Base-by-base conservation (phyloP, 2,113 vertebrate genomes). In the Falcunculus frontatus region DNA sequence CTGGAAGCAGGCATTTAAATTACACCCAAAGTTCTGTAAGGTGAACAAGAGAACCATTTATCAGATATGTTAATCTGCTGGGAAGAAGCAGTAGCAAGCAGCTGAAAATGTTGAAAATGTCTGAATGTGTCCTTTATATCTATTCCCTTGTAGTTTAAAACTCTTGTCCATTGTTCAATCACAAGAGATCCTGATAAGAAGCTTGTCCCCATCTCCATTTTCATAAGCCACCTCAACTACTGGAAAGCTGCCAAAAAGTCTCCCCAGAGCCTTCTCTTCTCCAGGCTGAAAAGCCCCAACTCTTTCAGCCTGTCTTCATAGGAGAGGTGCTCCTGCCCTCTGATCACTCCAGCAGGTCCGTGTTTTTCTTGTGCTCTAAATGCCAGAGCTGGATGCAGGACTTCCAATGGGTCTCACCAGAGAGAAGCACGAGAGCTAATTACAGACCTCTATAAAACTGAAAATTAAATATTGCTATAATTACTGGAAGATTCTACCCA, bases 401-500 rank as follows among this genome's bases (percentile, higher is more conserved):
- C 13, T 87, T 33, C 26, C 35, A 10, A 39, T 35, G 21, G 5
- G 4, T 46, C 15, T 29, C 26, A 47, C 4, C 23, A 30, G 37
- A 59, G 29, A 27, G 5, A 39, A 78, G 11, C 3, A 32, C 41
- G 30, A 14, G 8, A 37, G 29, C 41, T 56, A 64, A 74, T 41
- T 41, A 73, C n/a, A 18, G 65, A 67, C 53, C 62, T 11, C 23
- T 64, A 62, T 86, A 89, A 95, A 90, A 47, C 27, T 90, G 69
- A 55, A 70, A 94, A 82, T 64, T 83, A 63, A 49, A 18, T 76
- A 79, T 53, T 93, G 26, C 33, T 91, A 52, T 49, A 56, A 16
- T 73, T 60, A 90, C 57, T 76, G 56, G 30, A 59, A 85, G n/a
- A 17, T 83, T 76, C 68, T 91, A 90, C 11, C 21, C 60, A 12